phyloP scores from a whole-genome alignment of 1,140 invertebrate genomes.

The Philopotamus ludificatus region DNA sequence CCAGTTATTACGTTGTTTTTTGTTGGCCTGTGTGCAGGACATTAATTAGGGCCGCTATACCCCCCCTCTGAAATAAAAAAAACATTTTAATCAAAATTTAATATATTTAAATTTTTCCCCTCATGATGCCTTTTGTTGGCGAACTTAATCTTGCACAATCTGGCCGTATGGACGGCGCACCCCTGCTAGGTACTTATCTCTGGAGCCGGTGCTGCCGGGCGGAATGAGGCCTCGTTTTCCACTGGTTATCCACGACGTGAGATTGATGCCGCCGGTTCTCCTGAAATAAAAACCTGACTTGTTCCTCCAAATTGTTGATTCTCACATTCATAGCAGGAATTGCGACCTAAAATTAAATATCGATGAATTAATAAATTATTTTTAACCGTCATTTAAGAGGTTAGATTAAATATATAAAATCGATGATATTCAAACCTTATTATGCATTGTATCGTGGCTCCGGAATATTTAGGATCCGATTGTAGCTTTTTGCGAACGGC shows the following conservation, averaged over 20 bases:
- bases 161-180: too few relatives aligned
- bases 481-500: slow-evolving; percentile 93
- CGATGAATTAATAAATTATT: neutral
- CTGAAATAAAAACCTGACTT: slow-evolving; percentile 69
- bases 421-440: slow-evolving; percentile 59
- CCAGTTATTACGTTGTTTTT: slow-evolving; percentile 51
- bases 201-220: slow-evolving; percentile 64
- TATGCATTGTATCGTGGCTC: slow-evolving; percentile 91
- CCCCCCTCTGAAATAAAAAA: too few relatives aligned
- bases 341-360: slow-evolving; percentile 50
- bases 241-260: slow-evolving; percentile 61
- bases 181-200: slow-evolving; percentile 59
- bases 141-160: too few relatives aligned
- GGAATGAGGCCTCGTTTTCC: slow-evolving; percentile 70
- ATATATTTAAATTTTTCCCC: too few relatives aligned
- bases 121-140: too few relatives aligned
- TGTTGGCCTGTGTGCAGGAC: too few relatives aligned
- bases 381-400: neutral
- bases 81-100: too few relatives aligned
- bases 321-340: slow-evolving; percentile 94
- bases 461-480: slow-evolving; percentile 89
- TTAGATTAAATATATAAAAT: slow-evolving; percentile 2
- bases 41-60: too few relatives aligned
- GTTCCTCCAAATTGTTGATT: slow-evolving; percentile 92
- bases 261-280: slow-evolving; percentile 60